A percentile compares a stretch with the other conserved stretches of the same genome.
Evolutionary conservation across 2,888 invertebrate species (phyloP).

Genomic region (Rugalucina vietnamica): DNA sequence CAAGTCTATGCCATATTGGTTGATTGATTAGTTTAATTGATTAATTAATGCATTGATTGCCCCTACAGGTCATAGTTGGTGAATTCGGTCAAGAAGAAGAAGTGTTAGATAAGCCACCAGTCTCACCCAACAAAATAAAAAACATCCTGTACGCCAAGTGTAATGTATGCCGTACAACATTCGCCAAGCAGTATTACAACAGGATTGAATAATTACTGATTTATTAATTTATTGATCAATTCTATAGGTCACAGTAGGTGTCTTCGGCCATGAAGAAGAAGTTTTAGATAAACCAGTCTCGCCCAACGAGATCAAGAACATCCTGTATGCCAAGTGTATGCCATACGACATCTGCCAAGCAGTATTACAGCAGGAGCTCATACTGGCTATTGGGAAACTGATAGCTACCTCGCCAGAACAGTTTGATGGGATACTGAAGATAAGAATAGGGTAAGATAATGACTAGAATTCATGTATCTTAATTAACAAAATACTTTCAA

Average conservation of each 20-base stretch:
- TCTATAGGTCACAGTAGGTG: constrained; percentile 94
- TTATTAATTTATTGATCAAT: too few species aligned
- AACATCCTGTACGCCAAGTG: too few species aligned
- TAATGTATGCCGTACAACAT: too few species aligned
- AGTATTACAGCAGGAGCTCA: constrained; percentile 96
- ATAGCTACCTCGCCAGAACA: constrained; percentile 96
- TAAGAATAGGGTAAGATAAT: constrained; percentile 88
- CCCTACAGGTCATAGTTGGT: constrained; percentile 93
- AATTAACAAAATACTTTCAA: too few species aligned
- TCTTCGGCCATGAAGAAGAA: constrained; percentile 96
- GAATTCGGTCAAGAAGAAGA: constrained; percentile 97
- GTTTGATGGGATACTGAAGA: constrained; percentile 96
- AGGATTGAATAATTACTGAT: too few species aligned
- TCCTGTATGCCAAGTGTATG: constrained; percentile 90
- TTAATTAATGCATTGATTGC: too few species aligned
- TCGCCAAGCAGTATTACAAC: constrained; percentile 95
- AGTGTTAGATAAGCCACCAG: constrained; percentile 95
- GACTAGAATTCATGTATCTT: too few species aligned
- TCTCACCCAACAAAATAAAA: constrained; percentile 98
- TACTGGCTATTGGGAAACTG: constrained; percentile 96
- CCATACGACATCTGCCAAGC: constrained; percentile 94
- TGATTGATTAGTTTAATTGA: too few species aligned
- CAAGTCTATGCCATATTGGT: too few species aligned
- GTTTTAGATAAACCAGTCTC: constrained; percentile 97
- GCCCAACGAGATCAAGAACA: constrained; percentile 96